Conservation (phyloP, 2,888 invertebrate species). For the Xestia c-nigrum region DNA sequence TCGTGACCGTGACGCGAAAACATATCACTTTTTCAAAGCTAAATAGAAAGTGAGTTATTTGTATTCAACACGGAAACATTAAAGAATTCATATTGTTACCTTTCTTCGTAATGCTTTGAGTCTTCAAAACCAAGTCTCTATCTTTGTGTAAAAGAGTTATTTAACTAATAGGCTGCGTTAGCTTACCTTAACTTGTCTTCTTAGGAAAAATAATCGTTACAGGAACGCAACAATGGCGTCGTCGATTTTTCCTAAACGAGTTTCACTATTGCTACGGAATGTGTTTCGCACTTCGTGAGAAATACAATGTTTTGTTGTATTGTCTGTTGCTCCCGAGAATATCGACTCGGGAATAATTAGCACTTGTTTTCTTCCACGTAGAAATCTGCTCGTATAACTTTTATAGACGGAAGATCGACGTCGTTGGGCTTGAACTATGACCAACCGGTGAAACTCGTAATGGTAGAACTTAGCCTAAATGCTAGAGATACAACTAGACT, state of each 20-base stretch:
- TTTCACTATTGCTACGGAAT: constrained; percentile 74
- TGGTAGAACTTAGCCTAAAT: constrained; percentile 17
- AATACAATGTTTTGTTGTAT: constrained; percentile 67
- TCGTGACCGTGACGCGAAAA: constrained; percentile 74
- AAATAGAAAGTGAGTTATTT: constrained; percentile 69
- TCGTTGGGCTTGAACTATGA: constrained; percentile 52
- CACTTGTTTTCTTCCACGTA: constrained; percentile 47
- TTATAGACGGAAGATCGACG: constrained; percentile 45
- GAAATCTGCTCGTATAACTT: constrained; percentile 56
- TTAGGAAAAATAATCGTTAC: constrained; percentile 50
- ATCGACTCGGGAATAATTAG: constrained; percentile 58
- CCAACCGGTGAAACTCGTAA: constrained; percentile 46
- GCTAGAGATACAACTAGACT: constrained; percentile 11
- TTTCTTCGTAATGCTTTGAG: constrained; percentile 63
- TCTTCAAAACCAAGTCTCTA: constrained; percentile 46
- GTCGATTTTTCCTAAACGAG: constrained; percentile 73
- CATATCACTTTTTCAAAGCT: constrained; percentile 67
- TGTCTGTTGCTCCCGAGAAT: constrained; percentile 55
- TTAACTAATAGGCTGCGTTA: constrained; percentile 52
- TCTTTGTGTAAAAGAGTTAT: constrained; percentile 53
- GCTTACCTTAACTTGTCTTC: constrained; percentile 16
- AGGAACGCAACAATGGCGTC: constrained; percentile 71
- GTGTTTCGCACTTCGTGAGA: constrained; percentile 74
- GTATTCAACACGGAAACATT: constrained; percentile 61
- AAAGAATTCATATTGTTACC: constrained; percentile 53